Evolutionary conservation across 1,140 invertebrate species (phyloP), one percentile per base, ranked within the genome.

Genomic region (Meteorus sp.): DNA sequence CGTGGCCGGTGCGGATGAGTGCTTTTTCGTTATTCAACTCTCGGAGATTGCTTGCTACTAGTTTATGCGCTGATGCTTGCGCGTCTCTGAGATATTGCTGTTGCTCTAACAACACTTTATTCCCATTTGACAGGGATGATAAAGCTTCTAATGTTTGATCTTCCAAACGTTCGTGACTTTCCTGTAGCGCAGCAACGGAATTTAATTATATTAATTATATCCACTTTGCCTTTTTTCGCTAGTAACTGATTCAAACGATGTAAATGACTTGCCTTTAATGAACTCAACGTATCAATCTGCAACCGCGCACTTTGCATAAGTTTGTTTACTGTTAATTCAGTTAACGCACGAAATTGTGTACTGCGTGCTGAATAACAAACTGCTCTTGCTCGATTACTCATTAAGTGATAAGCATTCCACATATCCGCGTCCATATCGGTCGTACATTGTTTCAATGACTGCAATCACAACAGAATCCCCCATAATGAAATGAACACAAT

Each of bases 331-430:
- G 87, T 85, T 63, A 85, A 78, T 74, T 90, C 87, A 22, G 86
- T 84, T 25, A 88, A 71, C 31, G 84, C 84, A 52, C 85, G 75
- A 74, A 89, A 90, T 67, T 89, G 87, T 44, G 82, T 77, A 70
- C 86, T 86, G 37, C 86, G 77, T 17, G 84, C 77, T 29, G 84
- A 74, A 68, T 88, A 88, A 69, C 88, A 90, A 52, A 90, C 84
- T 37, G 87, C 86, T 55, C 86, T 71, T 1, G 86, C 87, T 71
- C 88, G 72, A 64, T 88, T 89, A 56, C 82, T 84, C 72, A 90
- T 86, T 51, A 89, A 79, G 69, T 88, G 86, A 68, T 89, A 90
- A 4, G 85, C 83, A 72, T 88, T 89, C 88, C 88, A 89, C 22
- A 83, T 86, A 64, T 86, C 84, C 22, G 82, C 69, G 73, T 88